Conservation (phyloP, 2,888 invertebrate species). For the Eilema depressum region DNA sequence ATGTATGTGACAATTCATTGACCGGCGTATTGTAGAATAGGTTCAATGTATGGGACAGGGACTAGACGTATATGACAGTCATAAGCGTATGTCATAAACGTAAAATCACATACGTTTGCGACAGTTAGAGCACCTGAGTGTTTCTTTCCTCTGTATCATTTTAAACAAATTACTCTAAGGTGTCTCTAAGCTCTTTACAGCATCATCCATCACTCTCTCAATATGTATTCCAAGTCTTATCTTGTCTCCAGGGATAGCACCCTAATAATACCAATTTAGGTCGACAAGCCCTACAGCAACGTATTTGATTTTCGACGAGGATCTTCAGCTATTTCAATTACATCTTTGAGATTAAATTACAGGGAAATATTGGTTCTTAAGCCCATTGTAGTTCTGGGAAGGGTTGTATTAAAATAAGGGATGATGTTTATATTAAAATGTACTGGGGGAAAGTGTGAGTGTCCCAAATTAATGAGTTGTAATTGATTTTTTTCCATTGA, state of each 20-base stretch:
- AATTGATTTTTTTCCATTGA: no score
- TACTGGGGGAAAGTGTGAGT: no score
- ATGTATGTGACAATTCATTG: no score
- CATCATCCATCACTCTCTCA: background rate
- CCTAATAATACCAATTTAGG: slow-evolving; percentile 22
- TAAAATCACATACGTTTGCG: no score
- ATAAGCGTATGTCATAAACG: no score
- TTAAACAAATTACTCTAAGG: background rate
- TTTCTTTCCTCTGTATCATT: no score
- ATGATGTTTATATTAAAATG: background rate
- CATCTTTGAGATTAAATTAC: slow-evolving; percentile 39
- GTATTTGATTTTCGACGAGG: slow-evolving; percentile 26
- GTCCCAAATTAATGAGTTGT: no score
- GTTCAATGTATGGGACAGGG: no score
- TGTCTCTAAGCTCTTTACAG: background rate
- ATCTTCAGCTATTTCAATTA: slow-evolving; percentile 44
- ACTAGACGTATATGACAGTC: no score
- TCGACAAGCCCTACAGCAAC: slow-evolving; percentile 25
- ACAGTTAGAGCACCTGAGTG: no score
- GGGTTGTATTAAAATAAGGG: slow-evolving; percentile 39
- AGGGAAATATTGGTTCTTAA: slow-evolving; percentile 37
- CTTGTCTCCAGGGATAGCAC: slow-evolving; percentile 10
- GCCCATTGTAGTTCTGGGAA: slow-evolving; percentile 20
- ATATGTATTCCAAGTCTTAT: background rate
- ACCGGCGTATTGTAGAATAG: no score